Evolutionary conservation across 2,797 vertebrate species (phyloP).

Genomic region (Myoxocephalus aenaeus): DNA sequence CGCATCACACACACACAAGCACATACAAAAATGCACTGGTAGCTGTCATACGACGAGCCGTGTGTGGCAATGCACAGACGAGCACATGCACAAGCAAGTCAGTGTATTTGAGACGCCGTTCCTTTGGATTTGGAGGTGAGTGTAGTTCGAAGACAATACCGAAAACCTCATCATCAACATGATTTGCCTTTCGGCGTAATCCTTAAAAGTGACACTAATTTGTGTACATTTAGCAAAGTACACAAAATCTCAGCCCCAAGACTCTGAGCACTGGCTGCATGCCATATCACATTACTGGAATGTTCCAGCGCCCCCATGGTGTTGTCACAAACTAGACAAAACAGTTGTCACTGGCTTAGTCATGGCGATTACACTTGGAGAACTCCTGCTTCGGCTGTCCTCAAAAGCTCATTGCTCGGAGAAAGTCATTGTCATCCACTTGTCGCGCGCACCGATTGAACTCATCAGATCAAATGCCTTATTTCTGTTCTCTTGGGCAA

Average conservation of each 20-base stretch:
- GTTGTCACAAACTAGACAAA: constrained; percentile 77
- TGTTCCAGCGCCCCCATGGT: constrained; percentile 70
- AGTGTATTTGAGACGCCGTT: constrained; percentile 30
- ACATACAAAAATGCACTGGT: constrained; percentile 41
- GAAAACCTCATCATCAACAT: constrained; percentile 67
- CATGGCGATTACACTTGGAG: constrained; percentile 73
- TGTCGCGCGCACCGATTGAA: constrained; percentile 55
- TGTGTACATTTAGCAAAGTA: constrained; percentile 79
- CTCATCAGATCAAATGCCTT: constrained; percentile 55
- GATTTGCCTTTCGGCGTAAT: constrained; percentile 70
- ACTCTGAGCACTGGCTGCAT: constrained; percentile 64
- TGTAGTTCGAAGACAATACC: constrained; percentile 65
- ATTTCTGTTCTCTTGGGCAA: constrained; percentile 37
- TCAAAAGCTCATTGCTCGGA: constrained; percentile 62
- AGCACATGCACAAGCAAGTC: constrained; percentile 24
- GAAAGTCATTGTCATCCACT: constrained; percentile 70
- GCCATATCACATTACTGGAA: constrained; percentile 76
- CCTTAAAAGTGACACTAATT: constrained; percentile 80
- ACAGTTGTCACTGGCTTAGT: constrained; percentile 77
- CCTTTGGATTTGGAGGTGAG: constrained; percentile 45
- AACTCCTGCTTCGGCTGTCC: constrained; percentile 68
- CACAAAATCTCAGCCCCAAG: constrained; percentile 74
- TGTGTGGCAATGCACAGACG: constrained; percentile 43
- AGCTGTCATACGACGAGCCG: constrained; percentile 59
- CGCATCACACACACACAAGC: constrained; percentile 57